phyloP scores from a whole-genome alignment of 35 echinoderm and acorn worm species.

The Diadema setosum region DNA sequence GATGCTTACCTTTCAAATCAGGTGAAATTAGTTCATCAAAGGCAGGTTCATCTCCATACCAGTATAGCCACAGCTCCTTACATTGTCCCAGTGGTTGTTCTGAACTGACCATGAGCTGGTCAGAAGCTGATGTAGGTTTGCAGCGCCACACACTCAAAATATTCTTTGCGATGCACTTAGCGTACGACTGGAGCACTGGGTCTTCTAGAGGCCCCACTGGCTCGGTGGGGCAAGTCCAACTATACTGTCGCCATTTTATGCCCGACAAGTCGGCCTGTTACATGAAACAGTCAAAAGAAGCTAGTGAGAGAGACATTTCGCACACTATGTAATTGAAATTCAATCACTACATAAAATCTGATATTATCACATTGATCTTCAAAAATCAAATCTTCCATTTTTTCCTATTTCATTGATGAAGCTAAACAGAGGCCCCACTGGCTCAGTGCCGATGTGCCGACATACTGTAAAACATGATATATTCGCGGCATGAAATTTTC shows the following conservation, averaged over 20 bases:
- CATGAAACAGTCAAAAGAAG: not conserved
- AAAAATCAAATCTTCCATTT: too few relatives aligned
- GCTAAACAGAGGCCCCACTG: too few relatives aligned
- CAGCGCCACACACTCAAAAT: conserved; percentile 90
- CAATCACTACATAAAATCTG: too few relatives aligned
- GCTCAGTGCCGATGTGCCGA: too few relatives aligned
- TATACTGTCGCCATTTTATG: conserved; percentile 97
- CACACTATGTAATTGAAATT: too few relatives aligned
- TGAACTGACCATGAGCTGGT: not conserved
- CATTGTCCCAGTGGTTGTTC: conserved; percentile 14
- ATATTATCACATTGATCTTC: too few relatives aligned
- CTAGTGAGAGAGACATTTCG: too few relatives aligned
- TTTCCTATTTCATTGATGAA: too few relatives aligned
- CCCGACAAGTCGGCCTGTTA: conserved; percentile 88
- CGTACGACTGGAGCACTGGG: conserved; percentile 88
- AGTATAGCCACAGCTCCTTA: conserved; percentile 95
- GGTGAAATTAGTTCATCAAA: conserved; percentile 68
- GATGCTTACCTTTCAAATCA: conserved; percentile 91
- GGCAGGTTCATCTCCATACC: conserved; percentile 97
- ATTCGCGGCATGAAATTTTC: too few relatives aligned
- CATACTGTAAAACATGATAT: too few relatives aligned
- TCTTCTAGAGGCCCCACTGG: conserved; percentile 93
- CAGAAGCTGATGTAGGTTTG: conserved; percentile 16
- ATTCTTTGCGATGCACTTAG: conserved; percentile 73
- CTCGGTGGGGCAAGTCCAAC: conserved; percentile 49